These are phyloP conservation scores for Drosophila takahashii DNA, from an alignment of 1,140 invertebrate genomes.

Conservation along the genomic window DNA sequence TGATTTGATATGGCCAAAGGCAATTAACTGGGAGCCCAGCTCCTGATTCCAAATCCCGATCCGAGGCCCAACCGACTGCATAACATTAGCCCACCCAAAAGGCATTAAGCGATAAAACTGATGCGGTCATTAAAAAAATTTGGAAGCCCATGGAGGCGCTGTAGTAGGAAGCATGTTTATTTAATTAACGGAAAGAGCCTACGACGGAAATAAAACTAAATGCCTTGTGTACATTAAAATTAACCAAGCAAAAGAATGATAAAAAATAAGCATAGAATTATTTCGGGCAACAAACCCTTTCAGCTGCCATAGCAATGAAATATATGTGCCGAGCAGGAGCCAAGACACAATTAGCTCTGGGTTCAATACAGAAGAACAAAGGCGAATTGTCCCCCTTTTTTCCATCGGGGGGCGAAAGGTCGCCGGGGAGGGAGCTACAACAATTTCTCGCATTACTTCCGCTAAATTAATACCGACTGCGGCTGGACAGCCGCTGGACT, in stretches of 20 bases:
- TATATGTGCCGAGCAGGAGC: slow-evolving; percentile 25
- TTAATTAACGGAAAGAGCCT: slow-evolving; percentile 66
- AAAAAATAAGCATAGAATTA: slow-evolving; percentile 55
- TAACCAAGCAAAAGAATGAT: slow-evolving; percentile 75
- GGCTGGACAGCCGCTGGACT: slow-evolving; percentile 55
- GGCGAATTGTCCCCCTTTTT: slow-evolving; percentile 23
- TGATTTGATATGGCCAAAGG: slow-evolving; percentile 65
- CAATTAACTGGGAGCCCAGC: slow-evolving; percentile 54
- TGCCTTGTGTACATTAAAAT: slow-evolving; percentile 63
- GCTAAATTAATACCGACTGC: slow-evolving; percentile 84
- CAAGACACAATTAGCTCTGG: slow-evolving; percentile 63
- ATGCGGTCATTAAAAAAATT: slow-evolving; percentile 65
- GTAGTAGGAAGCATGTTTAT: slow-evolving; percentile 53
- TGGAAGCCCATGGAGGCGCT: slow-evolving; percentile 6
- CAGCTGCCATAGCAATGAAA: slow-evolving; percentile 45
- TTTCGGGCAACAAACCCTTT: slow-evolving; percentile 54
- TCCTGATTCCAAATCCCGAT: slow-evolving; percentile 1
- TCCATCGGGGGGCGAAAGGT: slow-evolving; percentile 9
- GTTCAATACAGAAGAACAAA: slow-evolving; percentile 49
- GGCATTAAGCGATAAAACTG: slow-evolving; percentile 70
- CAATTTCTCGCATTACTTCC: slow-evolving; percentile 84
- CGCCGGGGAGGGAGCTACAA: slow-evolving; percentile 33
- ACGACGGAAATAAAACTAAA: slow-evolving; percentile 66
- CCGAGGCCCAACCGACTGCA: slow-evolving; percentile 27
- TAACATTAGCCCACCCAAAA: slow-evolving; percentile 43